These are phyloP conservation scores for Microtus pennsylvanicus DNA, from an alignment of 2,113 vertebrate genomes.

Conservation along the genomic window DNA sequence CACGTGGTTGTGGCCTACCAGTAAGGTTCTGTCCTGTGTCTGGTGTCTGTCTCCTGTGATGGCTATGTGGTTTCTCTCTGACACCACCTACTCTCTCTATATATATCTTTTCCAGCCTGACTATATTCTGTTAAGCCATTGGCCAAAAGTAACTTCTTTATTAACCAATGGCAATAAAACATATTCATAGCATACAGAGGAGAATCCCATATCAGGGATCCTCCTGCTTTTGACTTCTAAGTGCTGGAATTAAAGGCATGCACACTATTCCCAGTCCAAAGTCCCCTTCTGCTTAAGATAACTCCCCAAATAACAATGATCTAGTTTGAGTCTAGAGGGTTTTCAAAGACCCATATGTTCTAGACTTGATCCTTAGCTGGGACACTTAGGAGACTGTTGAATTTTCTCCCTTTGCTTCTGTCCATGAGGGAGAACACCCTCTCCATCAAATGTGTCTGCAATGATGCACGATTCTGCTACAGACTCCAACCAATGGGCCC, in stretches of 20 bases:
- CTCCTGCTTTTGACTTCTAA: not conserved
- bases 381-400: too few species aligned
- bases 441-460: not conserved
- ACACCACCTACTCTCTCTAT: too few species aligned
- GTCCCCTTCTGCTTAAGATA: not conserved
- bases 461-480: not conserved
- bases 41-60: too few species aligned
- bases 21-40: too few species aligned
- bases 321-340: not conserved
- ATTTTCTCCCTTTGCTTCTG: not conserved
- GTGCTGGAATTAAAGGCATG: not conserved
- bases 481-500: not conserved
- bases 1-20: too few species aligned
- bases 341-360: not conserved
- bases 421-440: not conserved
- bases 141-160: too few species aligned
- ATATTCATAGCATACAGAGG: too few species aligned
- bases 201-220: not conserved
- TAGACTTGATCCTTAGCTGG: not conserved
- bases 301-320: not conserved
- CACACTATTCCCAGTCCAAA: too few species aligned
- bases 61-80: too few species aligned
- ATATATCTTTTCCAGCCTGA: too few species aligned
- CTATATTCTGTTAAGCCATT: too few species aligned
- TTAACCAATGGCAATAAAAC: too few species aligned